Conservation (phyloP, 2,888 invertebrate genomes). For the Troides aeacus region DNA sequence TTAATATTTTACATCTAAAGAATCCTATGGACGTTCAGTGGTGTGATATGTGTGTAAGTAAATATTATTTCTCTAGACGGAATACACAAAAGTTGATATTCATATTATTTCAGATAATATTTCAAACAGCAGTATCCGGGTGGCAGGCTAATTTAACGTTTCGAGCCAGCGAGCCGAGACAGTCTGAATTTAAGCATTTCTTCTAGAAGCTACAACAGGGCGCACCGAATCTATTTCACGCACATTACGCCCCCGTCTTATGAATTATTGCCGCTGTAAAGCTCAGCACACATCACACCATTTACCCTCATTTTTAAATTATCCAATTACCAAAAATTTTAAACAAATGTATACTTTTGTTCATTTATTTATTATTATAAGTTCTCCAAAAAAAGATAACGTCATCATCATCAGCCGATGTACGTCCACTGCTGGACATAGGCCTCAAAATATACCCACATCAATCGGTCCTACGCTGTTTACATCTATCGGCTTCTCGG, state of each 20-base stretch:
- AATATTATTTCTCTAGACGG: slow-evolving; percentile 13
- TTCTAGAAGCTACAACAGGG: slow-evolving; percentile 59
- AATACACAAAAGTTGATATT: slow-evolving; percentile 41
- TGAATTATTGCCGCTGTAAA: slow-evolving; percentile 73
- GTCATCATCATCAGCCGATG: too few relatives aligned
- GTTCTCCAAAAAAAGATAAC: too few relatives aligned
- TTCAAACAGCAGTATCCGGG: slow-evolving; percentile 57
- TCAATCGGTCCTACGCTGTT: too few relatives aligned
- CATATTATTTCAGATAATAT: slow-evolving; percentile 57
- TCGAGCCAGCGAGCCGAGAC: slow-evolving; percentile 52
- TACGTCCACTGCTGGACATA: too few relatives aligned
- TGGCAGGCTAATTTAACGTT: slow-evolving; percentile 65
- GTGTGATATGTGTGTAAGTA: background rate
- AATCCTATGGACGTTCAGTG: slow-evolving; percentile 8
- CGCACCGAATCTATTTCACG: slow-evolving; percentile 71
- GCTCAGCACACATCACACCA: slow-evolving; percentile 69
- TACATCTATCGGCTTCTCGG: too few relatives aligned
- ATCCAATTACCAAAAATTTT: slow-evolving; percentile 40
- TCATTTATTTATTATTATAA: too few relatives aligned
- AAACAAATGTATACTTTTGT: slow-evolving; percentile 12
- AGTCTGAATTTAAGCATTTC: slow-evolving; percentile 60
- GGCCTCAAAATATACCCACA: too few relatives aligned
- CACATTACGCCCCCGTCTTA: slow-evolving; percentile 68
- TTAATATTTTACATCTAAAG: background rate
- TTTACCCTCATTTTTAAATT: slow-evolving; percentile 59